phyloP scores from a whole-genome alignment of 2,888 invertebrate species.

The Drosophila histrio region DNA sequence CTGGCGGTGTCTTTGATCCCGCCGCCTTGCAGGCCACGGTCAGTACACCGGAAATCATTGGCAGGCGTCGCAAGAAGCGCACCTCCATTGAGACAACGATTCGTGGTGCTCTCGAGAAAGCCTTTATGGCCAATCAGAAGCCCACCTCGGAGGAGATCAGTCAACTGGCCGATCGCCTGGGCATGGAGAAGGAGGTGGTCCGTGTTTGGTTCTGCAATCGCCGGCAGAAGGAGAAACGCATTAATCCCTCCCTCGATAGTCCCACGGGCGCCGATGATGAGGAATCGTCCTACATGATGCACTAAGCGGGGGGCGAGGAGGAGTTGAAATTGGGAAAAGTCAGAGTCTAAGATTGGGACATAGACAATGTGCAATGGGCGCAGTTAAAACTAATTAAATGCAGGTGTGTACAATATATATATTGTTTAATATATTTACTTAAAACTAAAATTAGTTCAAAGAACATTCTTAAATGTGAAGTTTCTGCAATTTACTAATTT shows the following conservation, averaged over 20 bases:
- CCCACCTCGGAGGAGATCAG: conserved; percentile 98
- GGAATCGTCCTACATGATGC: conserved; percentile 83
- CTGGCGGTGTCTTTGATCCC: conserved; percentile 86
- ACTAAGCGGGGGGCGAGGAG: conserved; percentile 46
- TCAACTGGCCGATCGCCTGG: conserved; percentile 94
- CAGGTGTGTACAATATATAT: conserved; percentile 46
- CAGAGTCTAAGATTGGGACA: conserved; percentile 32
- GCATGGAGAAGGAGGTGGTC: conserved; percentile 99
- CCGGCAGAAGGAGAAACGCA: conserved; percentile 97
- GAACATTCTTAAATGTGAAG: neutral
- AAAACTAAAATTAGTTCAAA: neutral
- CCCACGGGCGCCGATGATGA: conserved; percentile 87
- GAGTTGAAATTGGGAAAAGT: too few relatives aligned
- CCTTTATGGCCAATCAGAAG: conserved; percentile 97
- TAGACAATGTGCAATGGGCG: conserved; percentile 72
- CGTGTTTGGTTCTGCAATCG: conserved; percentile 98
- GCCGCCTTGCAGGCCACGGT: conserved; percentile 88
- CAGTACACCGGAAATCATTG: conserved; percentile 94
- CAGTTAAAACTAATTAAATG: conserved; percentile 39
- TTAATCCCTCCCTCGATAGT: conserved; percentile 92
- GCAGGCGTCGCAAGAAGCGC: conserved; percentile 96
- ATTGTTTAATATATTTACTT: neutral
- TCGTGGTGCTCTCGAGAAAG: conserved; percentile 96
- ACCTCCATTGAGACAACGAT: conserved; percentile 98
- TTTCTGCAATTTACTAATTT: conserved; percentile 2